A percentile compares a stretch with the other conserved stretches of the same genome.
These are phyloP conservation scores for Porites evermanni DNA, from an alignment of 92 coral and sea anemone species.

Conservation along the genomic window DNA sequence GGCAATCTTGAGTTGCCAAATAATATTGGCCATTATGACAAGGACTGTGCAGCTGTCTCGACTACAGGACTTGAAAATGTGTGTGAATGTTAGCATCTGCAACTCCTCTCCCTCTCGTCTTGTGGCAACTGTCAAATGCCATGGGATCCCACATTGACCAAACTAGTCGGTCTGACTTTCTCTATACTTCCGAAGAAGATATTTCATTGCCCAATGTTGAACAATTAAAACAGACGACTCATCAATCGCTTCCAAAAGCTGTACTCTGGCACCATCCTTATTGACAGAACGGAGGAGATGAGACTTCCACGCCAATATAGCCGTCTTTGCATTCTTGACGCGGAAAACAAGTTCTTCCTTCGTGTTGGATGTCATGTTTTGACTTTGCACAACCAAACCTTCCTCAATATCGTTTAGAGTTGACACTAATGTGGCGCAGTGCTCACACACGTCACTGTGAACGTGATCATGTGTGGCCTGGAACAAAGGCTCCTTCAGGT, in stretches of 20 bases:
- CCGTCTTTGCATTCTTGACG: constrained; percentile 36
- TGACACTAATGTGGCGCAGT: constrained; percentile 13
- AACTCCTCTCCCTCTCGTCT: constrained; percentile 20
- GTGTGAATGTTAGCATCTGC: constrained; percentile 28
- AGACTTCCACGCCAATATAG: constrained; percentile 18
- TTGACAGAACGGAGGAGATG: constrained; percentile 37
- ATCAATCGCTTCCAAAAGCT: not conserved
- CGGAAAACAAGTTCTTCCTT: constrained; percentile 57
- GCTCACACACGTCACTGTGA: constrained; percentile 54
- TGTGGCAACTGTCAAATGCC: constrained; percentile 54
- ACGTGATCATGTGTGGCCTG: constrained; percentile 52
- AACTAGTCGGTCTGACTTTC: constrained; percentile 11
- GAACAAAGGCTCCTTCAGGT: constrained; percentile 58
- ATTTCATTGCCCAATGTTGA: not conserved
- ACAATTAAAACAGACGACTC: not conserved
- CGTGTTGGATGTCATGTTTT: not conserved
- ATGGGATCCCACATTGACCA: constrained; percentile 42
- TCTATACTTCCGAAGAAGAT: no score
- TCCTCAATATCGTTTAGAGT: constrained; percentile 47
- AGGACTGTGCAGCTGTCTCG: constrained; percentile 42
- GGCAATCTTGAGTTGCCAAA: constrained; percentile 14
- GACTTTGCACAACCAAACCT: constrained; percentile 38
- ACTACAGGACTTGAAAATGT: constrained; percentile 35
- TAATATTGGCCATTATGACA: constrained; percentile 46
- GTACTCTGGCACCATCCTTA: not conserved